A percentile compares a stretch with the other conserved stretches of the same genome.
These are phyloP conservation scores for Ptiloglossa arizonensis DNA, from an alignment of 1,140 invertebrate genomes.

Conservation along the genomic window DNA sequence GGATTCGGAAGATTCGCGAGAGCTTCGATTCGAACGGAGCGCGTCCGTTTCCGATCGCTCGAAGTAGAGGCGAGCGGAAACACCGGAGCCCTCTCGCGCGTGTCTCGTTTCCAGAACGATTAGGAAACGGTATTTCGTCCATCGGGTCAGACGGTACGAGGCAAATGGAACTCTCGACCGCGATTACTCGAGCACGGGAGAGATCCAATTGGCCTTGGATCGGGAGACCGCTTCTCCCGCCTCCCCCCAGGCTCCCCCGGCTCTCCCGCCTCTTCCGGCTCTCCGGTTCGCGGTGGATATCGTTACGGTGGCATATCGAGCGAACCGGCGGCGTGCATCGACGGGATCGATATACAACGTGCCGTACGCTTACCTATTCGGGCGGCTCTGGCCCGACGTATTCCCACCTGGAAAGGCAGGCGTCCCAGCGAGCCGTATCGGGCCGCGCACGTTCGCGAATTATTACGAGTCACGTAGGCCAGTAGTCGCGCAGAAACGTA, in stretches of 20 bases:
- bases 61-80: not conserved
- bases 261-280: not conserved
- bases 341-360: conserved; percentile 34
- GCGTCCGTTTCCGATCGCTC: conserved; percentile 10
- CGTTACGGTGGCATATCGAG: conserved; percentile 21
- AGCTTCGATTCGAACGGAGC: no score
- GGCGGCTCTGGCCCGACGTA: not conserved
- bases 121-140: conserved; percentile 42
- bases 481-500: conserved; percentile 47
- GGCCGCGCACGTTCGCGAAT: conserved; percentile 58
- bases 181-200: conserved; percentile 38
- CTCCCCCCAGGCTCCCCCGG: not conserved
- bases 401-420: conserved; percentile 17
- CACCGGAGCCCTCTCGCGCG: conserved; percentile 7
- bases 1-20: no score
- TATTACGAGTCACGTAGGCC: conserved; percentile 54
- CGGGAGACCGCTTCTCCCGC: not conserved
- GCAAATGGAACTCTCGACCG: conserved; percentile 33
- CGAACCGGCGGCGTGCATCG: conserved; percentile 3
- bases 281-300: not conserved
- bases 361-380: not conserved
- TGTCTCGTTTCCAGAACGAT: conserved; percentile 46
- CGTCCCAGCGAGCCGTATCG: conserved; percentile 23
- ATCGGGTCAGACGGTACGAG: conserved; percentile 2
- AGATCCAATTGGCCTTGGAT: conserved; percentile 51